Base-by-base conservation (phyloP, 2,888 invertebrate genomes). In the Dryobota labecula region DNA sequence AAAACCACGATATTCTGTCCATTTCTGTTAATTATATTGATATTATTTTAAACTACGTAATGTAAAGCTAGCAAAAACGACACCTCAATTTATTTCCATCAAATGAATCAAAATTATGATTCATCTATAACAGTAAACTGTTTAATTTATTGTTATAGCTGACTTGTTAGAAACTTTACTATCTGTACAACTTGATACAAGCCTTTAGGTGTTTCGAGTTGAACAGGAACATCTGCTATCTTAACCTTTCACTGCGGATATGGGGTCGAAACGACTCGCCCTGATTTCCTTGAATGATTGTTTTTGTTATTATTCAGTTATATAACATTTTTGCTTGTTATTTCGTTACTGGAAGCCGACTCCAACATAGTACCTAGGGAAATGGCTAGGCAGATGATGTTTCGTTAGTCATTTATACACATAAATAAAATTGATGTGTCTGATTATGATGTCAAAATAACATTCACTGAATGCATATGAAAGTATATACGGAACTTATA, bases 191-290 rank as follows among this genome's bases (percentile, higher is more conserved):
- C 61, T 83, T 73, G 70, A 80, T 77, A 67, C 53, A 80, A 75
- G 73, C 76, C 83, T 73, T 72, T 67, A 83, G 80, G 83, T 84
- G 77, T 80, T 83, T 74, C 30, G 49, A 70, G 41, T 84, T 76
- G 53, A 56, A 33, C 33, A 41, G 47, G 30, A 70, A 79, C 70
- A 70, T 84, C 62, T 77, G 80, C 85, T 83, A 84, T 85, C 83
- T 66, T 74, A 76, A 70, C 67, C 71, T 77, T 77, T 79, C 54
- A 15, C 18, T 66, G 38, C 33, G 30, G 51, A 58, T 45, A 13
- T 53, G 13, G 38, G 61, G 63, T 54, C 56, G 61, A 30, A 49
- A n/a, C 51, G 45, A 20, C 57, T 64, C 64, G 41, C 15, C 20
- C 5, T 54, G 33, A 24, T 62, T 68, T 56, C 11, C n/a, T 13